phyloP scores from a whole-genome alignment of 2,113 vertebrate genomes.

The Trichomycterus rosablanca region DNA sequence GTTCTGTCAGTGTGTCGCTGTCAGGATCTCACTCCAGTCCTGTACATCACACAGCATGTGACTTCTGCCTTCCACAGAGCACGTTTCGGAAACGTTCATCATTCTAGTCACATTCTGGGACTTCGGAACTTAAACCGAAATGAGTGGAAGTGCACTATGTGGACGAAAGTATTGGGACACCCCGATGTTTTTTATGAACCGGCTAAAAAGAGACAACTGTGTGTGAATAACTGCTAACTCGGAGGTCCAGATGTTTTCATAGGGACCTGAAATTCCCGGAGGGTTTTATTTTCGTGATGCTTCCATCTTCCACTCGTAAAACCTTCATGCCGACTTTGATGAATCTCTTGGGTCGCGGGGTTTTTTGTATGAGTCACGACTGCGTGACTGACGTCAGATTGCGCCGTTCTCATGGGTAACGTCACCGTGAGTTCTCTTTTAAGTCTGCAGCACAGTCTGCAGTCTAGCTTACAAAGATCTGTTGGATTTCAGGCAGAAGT shows the following conservation, averaged over 20 bases:
- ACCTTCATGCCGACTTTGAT: slow-evolving; percentile 8
- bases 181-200: too few species aligned
- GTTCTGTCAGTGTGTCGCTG: too few species aligned
- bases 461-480: too few species aligned
- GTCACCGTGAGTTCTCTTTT: slow-evolving; percentile 2
- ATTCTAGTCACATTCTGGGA: slow-evolving; percentile 28
- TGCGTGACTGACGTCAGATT: not conserved
- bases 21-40: slow-evolving; percentile 4
- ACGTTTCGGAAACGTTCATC: slow-evolving; percentile 34
- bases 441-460: not conserved
- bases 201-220: too few species aligned
- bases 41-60: slow-evolving; percentile 18
- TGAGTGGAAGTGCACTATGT: not conserved
- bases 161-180: not conserved
- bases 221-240: not conserved
- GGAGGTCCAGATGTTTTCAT: slow-evolving; percentile 1
- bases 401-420: not conserved
- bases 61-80: not conserved
- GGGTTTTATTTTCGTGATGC: slow-evolving; percentile 13
- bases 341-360: slow-evolving; percentile 7
- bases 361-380: not conserved
- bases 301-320: slow-evolving; percentile 20
- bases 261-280: not conserved
- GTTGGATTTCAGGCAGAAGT: too few species aligned
- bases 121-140: slow-evolving; percentile 34